Base-by-base conservation (phyloP, 2,888 invertebrate species). In the Tholera decimalis region DNA sequence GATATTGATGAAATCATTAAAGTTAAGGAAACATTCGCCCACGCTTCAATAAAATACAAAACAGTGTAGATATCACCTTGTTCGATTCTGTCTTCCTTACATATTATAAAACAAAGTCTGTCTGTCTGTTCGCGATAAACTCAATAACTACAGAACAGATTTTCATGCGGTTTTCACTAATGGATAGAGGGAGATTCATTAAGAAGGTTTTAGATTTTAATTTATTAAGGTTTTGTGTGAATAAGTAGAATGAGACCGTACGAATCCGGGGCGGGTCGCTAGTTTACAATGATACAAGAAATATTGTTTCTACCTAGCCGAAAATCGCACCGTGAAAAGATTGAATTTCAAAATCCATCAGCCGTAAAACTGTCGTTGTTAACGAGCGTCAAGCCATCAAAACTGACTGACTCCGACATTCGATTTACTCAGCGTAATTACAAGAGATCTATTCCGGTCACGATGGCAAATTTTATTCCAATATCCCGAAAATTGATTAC, bases 1-100 rank as follows among this genome's bases (percentile, higher is more conserved):
- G 68, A 58, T 64, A 76, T 63, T 50, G 56, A 30, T 80, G 83
- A 82, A n/a, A 50, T 82, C 80, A 80, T 69, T 62, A 28, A 53
- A 47, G 51, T 63, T 67, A 65, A 80, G 49, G 55, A 71, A 64
- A 60, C 37, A 50, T 22, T 41, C 61, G 50, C 54, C 51, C 59
- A 77, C 68, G 59, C 51, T 24, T 24, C 26, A 51, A 62, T 47
- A 44, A 66, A 74, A 47, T 41, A 41, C 24, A 37, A n/a, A 22
- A 26, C n/a, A 13, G 11, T 9, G 26, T 56, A 15, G 30, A n/a
- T 56, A 28, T 18, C 39, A 44, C 20, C 41, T 59, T 56, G 33
- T 56, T 39, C 22, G 9, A 39, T 49, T 8, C 9, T 1, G 39
- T n/a, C n/a, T n/a, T n/a, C n/a, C n/a, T n/a, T n/a, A n/a, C n/a